Base-by-base conservation (phyloP, 2,888 invertebrate species). In the Caenorhabditis sinica region DNA sequence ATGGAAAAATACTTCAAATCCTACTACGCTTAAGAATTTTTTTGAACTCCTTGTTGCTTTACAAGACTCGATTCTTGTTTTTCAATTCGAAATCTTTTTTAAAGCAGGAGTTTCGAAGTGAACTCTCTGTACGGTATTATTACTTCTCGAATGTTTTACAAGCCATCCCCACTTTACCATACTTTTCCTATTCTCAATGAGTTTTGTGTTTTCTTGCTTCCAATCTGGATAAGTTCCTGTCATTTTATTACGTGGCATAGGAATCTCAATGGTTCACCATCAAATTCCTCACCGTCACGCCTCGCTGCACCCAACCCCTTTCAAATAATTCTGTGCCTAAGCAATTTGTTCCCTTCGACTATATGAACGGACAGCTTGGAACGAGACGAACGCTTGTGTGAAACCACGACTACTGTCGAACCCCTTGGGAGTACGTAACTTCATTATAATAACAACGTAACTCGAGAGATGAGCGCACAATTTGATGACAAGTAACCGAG, bases 391-490 rank as follows among this genome's bases (percentile, higher is more conserved):
- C 71, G 45, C 63, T 61, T 69, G 56, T 53, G 56, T 25, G 63
- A 53, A 63, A 53, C 68, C 61, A 60, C 53, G 63, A 80, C 80
- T 80, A 72, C 72, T 72, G 56, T 72, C n/a, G 28, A 61, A 45
- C 65, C 79, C 69, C 65, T 20, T 56, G 80, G 72, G 72, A 30
- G 49, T 49, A 53, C 49, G 80, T 80, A 80, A 80, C 80, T 49
- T 80, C 49, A 72, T 80, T 80, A 80, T 80, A 80, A 80, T 80
- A 72, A 72, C 65, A 72, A 72, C 66, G 80, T 72, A 72, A 80
- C 72, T 80, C 49, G 65, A 23, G 23, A 53, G 13, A 49, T 25
- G 58, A 76, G 58, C 49, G 33, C 71, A n/a, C 63, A 71, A 66
- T 76, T 76, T 76, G 76, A 76, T 76, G 65, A 63, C 61, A 69